These are phyloP conservation scores for Fukomys damarensis DNA, from an alignment of 2,113 vertebrate genomes.

Conservation along the genomic window DNA sequence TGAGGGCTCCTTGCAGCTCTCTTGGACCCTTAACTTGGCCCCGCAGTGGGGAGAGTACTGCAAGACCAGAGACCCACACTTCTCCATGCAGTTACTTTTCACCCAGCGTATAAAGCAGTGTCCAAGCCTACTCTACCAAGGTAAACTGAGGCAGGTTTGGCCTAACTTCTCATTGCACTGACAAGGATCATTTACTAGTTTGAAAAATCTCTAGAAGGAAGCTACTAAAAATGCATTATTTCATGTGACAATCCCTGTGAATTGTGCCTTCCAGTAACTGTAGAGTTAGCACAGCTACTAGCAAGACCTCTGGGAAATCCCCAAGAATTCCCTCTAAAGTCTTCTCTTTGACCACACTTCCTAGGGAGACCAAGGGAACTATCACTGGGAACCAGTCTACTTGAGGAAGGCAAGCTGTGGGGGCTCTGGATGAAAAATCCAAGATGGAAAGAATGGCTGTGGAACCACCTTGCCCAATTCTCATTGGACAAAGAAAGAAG, in stretches of 20 bases:
- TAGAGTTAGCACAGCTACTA: neutral
- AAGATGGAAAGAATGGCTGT: too few species aligned
- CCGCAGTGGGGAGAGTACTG: too few species aligned
- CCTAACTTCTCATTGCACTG: neutral
- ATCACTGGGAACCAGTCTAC: neutral
- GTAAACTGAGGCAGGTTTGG: neutral
- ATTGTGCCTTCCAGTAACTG: neutral
- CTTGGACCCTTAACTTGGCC: neutral
- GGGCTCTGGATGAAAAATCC: neutral
- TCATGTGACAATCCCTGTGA: neutral
- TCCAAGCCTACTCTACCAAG: neutral
- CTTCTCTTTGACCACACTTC: neutral
- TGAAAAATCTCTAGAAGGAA: slow-evolving; percentile 58
- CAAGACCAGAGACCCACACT: neutral
- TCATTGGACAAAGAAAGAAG: neutral
- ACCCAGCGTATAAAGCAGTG: neutral
- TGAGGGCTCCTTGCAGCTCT: neutral
- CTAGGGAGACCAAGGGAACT: neutral
- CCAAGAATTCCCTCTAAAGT: neutral
- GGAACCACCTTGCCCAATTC: neutral
- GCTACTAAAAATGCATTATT: slow-evolving; percentile 21
- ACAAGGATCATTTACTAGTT: slow-evolving; percentile 9
- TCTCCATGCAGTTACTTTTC: neutral
- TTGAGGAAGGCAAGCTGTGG: neutral
- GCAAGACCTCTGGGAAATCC: neutral